Evolutionary conservation across 2,888 invertebrate genomes (phyloP), one percentile per base, ranked within the genome.

Genomic region (Gortyna flavago): DNA sequence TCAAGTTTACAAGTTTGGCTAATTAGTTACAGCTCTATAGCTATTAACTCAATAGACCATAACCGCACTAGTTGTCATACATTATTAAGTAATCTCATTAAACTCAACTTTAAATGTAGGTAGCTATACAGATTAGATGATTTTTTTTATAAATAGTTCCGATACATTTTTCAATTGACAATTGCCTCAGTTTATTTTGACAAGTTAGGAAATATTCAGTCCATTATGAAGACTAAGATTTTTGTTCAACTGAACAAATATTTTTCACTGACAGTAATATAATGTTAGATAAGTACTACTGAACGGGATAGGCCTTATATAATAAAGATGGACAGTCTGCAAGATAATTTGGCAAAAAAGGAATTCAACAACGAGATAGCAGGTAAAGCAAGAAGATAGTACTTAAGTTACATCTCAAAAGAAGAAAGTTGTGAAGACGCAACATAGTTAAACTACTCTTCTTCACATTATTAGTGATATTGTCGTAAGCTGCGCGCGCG

Each of bases 381-480:
- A 7, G n/a, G 7, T 18, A 35, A 35, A 25, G 2, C 32, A 48
- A 32, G 9, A 51, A 48, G 16, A 32, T 25, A 32, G 25, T 48
- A 32, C n/a, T 13, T 57, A 29, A 66, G 13, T 51, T 9, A 1
- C 5, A 16, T 8, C 4, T 16, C 29, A 38, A 59, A 71, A 25
- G 18, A n/a, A 21, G 35, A 35, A 16, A 18, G 9, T 54, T 72
- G 0, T 21, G 5, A 65, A 16, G 73, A 68, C 62, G 51, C 5
- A 44, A 61, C 67, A n/a, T 16, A 85, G 51, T 85, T n/a, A 35
- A 7, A 44, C 83, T 83, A 64, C 86, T 79, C 16, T 29, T 25
- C 4, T 3, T 38, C 21, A n/a, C 25, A 0, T 64, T 9, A 18
- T 0, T 2, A 11, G 44, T 77, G 69, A 13, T 62, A 66, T 72